Evolutionary conservation across 2,113 vertebrate genomes (phyloP).

Genomic region (Forbesichthys agassizii): DNA sequence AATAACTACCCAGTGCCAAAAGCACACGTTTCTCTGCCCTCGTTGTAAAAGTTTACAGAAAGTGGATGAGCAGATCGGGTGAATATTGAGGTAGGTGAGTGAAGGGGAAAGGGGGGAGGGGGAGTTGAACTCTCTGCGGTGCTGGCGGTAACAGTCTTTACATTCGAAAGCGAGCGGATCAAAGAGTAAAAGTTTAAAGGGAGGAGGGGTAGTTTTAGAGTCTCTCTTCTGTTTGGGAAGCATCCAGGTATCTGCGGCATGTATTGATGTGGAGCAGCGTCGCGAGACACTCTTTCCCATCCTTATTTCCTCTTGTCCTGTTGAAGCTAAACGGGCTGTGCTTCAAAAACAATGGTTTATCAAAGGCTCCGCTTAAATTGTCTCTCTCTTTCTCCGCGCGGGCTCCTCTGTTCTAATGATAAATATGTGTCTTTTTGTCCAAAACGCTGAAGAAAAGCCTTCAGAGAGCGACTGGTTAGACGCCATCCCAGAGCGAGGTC

Average conservation of each 20-base stretch:
- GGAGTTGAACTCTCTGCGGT: conserved; percentile 69
- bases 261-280: conserved; percentile 73
- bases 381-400: conserved; percentile 44
- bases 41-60: conserved; percentile 64
- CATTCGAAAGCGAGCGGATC: conserved; percentile 74
- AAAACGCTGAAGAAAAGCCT: conserved; percentile 51
- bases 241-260: conserved; percentile 69
- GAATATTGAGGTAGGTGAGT: conserved; percentile 54
- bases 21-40: conserved; percentile 60
- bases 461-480: conserved; percentile 71
- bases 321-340: conserved; percentile 69
- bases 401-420: conserved; percentile 67
- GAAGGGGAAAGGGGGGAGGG: conserved; percentile 40
- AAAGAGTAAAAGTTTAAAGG: conserved; percentile 74
- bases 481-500: conserved; percentile 70
- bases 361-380: conserved; percentile 74
- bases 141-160: conserved; percentile 66
- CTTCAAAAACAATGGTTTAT: conserved; percentile 74
- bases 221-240: conserved; percentile 67
- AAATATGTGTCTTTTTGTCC: conserved; percentile 68
- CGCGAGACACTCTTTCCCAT: conserved; percentile 65
- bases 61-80: conserved; percentile 45
- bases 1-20: conserved; percentile 46
- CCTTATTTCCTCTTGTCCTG: conserved; percentile 71
- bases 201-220: conserved; percentile 58